Evolutionary conservation across 2,888 invertebrate genomes (phyloP).

Genomic region (Eupithecia exiguata): DNA sequence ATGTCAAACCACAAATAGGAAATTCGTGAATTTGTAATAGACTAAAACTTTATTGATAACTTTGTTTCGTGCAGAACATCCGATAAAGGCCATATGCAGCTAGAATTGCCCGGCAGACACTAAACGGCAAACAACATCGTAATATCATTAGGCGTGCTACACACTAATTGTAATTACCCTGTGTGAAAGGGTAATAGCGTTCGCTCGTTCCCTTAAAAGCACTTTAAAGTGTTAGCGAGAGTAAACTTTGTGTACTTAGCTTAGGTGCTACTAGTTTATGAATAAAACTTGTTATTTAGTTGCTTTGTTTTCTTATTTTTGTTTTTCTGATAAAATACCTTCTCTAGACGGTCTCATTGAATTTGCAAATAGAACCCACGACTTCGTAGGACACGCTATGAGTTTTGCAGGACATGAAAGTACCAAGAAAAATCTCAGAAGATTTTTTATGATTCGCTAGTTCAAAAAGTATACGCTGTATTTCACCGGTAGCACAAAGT

Average conservation of each 20-base stretch:
- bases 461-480: not conserved
- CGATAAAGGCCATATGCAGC: conserved; percentile 24
- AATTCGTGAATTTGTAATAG: not conserved
- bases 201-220: conserved; percentile 39
- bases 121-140: conserved; percentile 33
- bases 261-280: conserved; percentile 6
- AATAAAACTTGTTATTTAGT: not conserved
- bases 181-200: conserved; percentile 39
- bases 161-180: conserved; percentile 40
- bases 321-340: not conserved
- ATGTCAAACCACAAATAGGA: not conserved
- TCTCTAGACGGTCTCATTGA: not conserved
- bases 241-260: conserved; percentile 24
- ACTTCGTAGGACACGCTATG: not conserved
- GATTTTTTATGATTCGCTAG: not conserved
- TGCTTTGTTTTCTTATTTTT: not conserved
- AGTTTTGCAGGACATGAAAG: not conserved
- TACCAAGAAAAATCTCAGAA: not conserved
- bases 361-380: not conserved
- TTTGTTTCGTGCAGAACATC: conserved; percentile 6
- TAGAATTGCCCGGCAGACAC: conserved; percentile 29
- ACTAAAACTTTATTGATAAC: not conserved
- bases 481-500: no score
- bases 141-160: conserved; percentile 37
- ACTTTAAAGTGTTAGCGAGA: conserved; percentile 34